Base-by-base conservation (phyloP, 2,797 vertebrate species). In the Falco berigora region DNA sequence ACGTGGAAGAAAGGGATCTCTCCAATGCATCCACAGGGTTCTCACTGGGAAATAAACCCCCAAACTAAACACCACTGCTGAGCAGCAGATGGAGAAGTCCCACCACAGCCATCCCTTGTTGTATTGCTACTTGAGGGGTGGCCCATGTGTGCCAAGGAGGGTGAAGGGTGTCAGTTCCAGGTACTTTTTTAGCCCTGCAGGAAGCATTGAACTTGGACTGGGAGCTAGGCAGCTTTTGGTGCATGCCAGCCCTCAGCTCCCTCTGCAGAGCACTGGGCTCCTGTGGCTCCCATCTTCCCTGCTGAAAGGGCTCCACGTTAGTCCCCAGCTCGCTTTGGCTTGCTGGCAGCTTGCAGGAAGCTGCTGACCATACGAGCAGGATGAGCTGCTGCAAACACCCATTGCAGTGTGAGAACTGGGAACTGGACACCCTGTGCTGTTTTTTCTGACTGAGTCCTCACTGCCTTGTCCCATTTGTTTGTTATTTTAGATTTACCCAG, bases 401-500 rank as follows among this genome's bases (percentile, higher is more conserved):
- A 2, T 8, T 61, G n/a, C 38, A 50, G 42, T 20, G 2, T 0
- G 1, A 64, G 42, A 84, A 42, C 34, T 14, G 32, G 46, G 75
- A 58, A 84, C 73, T 84, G 92, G 69, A 90, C 66, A 36, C 8
- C 25, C 21, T 0, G 6, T 86, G 47, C 86, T 92, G 64, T 77
- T 95, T 85, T 85, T 83, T 53, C 71, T 61, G 75, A 58, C 82
- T 55, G 68, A 88, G 49, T 77, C 32, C 58, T 94, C 3, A 0
- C 85, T 74, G 56, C 21, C 11, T 71, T 52, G 72, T 74, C 36
- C 47, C 4, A 6, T 86, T 74, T 69, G 62, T 88, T 95, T 96
- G 42, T 86, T 95, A n/a, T 46, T 93, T 75, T 84, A 89, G 74
- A 63, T 77, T 94, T 88, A 16, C 47, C 50, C 74, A 85, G n/a